These are phyloP conservation scores for Phodopus roborovskii DNA, from an alignment of 2,113 vertebrate genomes.

Conservation along the genomic window DNA sequence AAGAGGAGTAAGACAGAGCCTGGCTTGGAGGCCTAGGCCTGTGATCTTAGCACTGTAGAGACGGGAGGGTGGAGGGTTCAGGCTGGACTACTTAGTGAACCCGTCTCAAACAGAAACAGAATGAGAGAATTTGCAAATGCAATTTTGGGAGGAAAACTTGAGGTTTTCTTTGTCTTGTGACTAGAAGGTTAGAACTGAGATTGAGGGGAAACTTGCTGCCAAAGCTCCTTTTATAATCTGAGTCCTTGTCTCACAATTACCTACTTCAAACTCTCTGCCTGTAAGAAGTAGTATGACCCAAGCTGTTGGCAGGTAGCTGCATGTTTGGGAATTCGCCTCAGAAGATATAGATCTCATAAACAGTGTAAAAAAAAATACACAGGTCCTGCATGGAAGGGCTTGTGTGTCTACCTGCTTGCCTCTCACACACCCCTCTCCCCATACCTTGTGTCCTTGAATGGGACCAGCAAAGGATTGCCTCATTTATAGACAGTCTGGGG, in stretches of 20 bases:
- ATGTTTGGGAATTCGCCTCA: constrained; percentile 78
- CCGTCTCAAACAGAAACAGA: not conserved
- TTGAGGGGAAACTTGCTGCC: not conserved
- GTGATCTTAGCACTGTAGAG: too few species aligned
- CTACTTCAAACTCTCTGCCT: constrained; percentile 39
- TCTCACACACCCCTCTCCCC: not conserved
- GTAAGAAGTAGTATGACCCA: constrained; percentile 11
- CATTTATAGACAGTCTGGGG: not conserved
- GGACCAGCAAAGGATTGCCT: not conserved
- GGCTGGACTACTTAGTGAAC: not conserved
- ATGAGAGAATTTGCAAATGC: not conserved
- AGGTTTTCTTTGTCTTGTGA: not conserved
- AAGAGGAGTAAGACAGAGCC: not conserved
- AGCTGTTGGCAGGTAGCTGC: constrained; percentile 73
- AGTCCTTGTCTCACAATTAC: not conserved
- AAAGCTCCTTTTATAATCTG: not conserved
- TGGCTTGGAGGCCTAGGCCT: not conserved
- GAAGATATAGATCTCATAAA: constrained; percentile 81
- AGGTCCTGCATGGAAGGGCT: constrained; percentile 37
- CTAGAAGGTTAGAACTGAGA: not conserved
- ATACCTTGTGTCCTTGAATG: not conserved
- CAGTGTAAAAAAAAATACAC: constrained; percentile 1
- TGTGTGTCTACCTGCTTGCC: not conserved
- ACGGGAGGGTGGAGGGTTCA: not conserved
- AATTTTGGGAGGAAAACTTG: not conserved